phyloP scores from a whole-genome alignment of 1,140 invertebrate genomes.

The Ceratosolen fusciceps region DNA sequence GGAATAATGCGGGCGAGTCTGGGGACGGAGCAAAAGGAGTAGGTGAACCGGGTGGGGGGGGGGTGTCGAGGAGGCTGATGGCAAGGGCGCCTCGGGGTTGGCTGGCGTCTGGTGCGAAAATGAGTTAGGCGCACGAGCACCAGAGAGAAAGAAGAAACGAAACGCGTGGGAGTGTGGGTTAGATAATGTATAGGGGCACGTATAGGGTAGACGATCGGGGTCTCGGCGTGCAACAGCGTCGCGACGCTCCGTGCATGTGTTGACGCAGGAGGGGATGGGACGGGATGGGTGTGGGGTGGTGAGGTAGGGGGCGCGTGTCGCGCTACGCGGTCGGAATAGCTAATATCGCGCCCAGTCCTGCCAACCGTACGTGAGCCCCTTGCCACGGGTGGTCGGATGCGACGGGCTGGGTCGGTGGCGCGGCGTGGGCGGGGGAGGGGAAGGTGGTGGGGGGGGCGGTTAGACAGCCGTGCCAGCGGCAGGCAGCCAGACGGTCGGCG shows the following conservation, averaged over 20 bases:
- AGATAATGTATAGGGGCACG: conserved; percentile 21
- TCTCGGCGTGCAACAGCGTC: neutral
- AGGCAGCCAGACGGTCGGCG: neutral
- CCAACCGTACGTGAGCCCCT: conserved; percentile 21
- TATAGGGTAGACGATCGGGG: conserved; percentile 50
- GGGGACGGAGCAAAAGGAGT: neutral
- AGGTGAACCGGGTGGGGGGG: neutral
- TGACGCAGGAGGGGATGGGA: too few species aligned
- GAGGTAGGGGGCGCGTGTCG: conserved; percentile 50
- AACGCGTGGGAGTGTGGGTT: neutral
- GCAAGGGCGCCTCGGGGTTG: neutral
- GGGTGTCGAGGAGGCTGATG: neutral
- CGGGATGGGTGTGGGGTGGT: too few species aligned
- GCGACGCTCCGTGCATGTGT: conserved; percentile 51
- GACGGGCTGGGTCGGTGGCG: neutral
- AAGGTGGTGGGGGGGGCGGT: neutral
- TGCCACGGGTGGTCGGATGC: neutral
- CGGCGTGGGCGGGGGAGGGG: neutral
- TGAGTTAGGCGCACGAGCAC: conserved; percentile 12
- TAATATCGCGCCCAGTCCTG: conserved; percentile 55
- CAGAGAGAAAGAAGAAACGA: neutral
- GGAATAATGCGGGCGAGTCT: neutral
- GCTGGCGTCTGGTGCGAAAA: conserved; percentile 14
- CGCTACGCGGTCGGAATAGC: conserved; percentile 62
- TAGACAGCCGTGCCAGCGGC: neutral